Evolutionary conservation across 2,113 vertebrate genomes (phyloP), one percentile per base, ranked within the genome.

Genomic region (Dicrurus megarhynchus): DNA sequence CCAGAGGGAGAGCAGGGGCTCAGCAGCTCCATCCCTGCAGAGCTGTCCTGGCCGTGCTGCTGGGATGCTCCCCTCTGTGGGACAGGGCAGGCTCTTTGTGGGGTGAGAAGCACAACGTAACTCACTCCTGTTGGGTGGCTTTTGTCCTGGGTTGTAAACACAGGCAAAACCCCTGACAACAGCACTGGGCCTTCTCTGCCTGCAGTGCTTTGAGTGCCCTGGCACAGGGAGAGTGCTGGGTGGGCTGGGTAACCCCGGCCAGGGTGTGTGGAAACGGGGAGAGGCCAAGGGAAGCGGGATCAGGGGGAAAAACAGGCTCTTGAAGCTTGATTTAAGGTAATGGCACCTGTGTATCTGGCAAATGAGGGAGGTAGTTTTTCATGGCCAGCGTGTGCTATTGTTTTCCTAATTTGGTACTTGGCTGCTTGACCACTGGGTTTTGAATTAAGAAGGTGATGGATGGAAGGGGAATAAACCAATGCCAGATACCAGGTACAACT

Each of bases 1-100:
- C 33, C 87, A 23, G 57, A 14, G 60, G 46, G 28, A n/a, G 24
- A 50, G 37, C 53, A 24, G n/a, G 35, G 49, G 41, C 13, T 5
- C 0, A 6, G 63, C 37, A 46, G 76, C 55, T 64, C 17, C 4
- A 6, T 5, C 75, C 64, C 82, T 60, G 80, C 30, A 24, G 64
- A 39, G 32, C 73, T 4, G 1, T 19, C 22, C 42, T 35, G 2
- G 33, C 28, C 17, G 0, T 0, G 3, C 42, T 20, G 32, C 18
- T 44, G 14, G 11, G 42, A 11, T 3, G 5, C 28, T 59, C 27
- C 33, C 11, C 30, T 46, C 41, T 2, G 11, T 10, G 57, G 57
- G 75, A 56, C 35, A 4, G 3, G 75, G 41, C 49, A 69, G 55
- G n/a, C 16, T 4, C 5, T 0, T 2, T 7, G 44, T 52, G 32